Base-by-base conservation (phyloP, 2,888 invertebrate genomes). In the Cordilura impudica region DNA sequence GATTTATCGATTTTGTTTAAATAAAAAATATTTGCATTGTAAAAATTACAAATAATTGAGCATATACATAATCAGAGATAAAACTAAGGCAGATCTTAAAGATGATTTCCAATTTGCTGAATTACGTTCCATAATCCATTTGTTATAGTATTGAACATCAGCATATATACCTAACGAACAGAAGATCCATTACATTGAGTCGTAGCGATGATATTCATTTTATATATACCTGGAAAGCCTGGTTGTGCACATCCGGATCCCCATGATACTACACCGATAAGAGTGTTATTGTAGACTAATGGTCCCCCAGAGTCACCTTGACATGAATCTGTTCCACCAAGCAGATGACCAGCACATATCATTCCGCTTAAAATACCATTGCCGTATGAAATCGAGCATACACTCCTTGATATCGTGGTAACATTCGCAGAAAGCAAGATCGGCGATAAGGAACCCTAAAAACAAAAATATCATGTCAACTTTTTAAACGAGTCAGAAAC, bases 231-330 rank as follows among this genome's bases (percentile, higher is more conserved):
- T 16, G 83, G 83, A 39, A 81, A 82, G 0, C 84, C 83, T 3
- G 81, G 82, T 56, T 83, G 83, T 1, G 85, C 89, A 74, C 88
- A 88, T 16, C 87, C 87, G 18, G 82, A 83, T 18, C 88, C 88
- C 88, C 88, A 88, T 12, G 88, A 88, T 8, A 88, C 89, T 8
- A 88, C 82, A 2, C 88, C 89, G 29, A 88, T 83, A 2, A 89
- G 54, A 0, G 82, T 85, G 0, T 85, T 84, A 47, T 86, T 84
- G 23, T 84, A 81, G 4, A 89, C 87, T 53, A 88, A 82, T 8
- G 88, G 88, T 2, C 88, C 88, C 0, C 88, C 88, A 0, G 88
- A 88, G 39, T 88, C 88, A 1, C 88, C 88, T 66, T 87, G 87
- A 29, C 88, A 88, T 2, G 88, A 87, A 51, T 88, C 89, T 0